These are phyloP conservation scores for Campoplex nolae DNA, from an alignment of 2,888 invertebrate genomes.

Conservation along the genomic window DNA sequence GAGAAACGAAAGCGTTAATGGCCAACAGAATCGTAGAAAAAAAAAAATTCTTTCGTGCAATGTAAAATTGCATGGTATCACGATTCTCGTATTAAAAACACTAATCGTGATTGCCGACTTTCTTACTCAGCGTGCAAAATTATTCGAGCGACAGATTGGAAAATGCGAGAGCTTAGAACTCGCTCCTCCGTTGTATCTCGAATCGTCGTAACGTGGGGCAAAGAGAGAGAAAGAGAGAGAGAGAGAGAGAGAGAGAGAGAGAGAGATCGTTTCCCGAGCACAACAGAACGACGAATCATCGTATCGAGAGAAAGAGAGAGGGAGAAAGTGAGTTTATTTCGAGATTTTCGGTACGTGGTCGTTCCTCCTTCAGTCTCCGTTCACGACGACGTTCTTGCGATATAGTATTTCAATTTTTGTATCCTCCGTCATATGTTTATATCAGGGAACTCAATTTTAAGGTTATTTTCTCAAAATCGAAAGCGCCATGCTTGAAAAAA, in stretches of 20 bases:
- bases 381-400: constrained; percentile 38
- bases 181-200: neutral
- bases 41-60: neutral
- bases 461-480: neutral
- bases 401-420: constrained; percentile 47
- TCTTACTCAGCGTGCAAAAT: constrained; percentile 20
- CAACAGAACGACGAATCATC: constrained; percentile 51
- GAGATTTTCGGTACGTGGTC: constrained; percentile 53
- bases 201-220: constrained; percentile 37
- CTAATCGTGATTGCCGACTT: constrained; percentile 15
- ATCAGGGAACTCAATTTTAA: neutral
- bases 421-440: constrained; percentile 5
- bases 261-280: constrained; percentile 38
- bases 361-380: constrained; percentile 21
- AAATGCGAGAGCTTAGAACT: constrained; percentile 18
- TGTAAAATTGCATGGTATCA: neutral
- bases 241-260: constrained; percentile 53
- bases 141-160: constrained; percentile 54
- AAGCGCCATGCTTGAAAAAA: neutral
- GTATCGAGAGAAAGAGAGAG: constrained; percentile 8
- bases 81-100: neutral
- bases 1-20: constrained; percentile 48
- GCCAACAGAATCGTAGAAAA: constrained; percentile 15
- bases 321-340: constrained; percentile 60
- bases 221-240: constrained; percentile 47